Evolutionary conservation across 1,140 invertebrate genomes (phyloP), one percentile per base, ranked within the genome.

Genomic region (Orius insidiosus): DNA sequence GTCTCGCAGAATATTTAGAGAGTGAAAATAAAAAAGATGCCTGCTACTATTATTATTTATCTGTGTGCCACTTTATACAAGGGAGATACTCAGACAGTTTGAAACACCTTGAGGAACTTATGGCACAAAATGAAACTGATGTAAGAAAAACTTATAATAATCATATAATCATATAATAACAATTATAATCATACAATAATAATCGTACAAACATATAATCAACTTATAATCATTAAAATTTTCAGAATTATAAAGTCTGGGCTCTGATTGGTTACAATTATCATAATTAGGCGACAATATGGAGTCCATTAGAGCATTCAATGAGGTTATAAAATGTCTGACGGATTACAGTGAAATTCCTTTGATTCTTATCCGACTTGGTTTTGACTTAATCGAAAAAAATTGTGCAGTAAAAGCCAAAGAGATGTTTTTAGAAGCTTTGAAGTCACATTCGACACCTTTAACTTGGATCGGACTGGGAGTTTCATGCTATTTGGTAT

Each of bases 401-500:
- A 15, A 10, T 37, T 14, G 19, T 24, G 36, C 13, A 1, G 34
- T 14, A n/a, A 38, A 11, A 14, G 15, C 16, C 24, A 47, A 44
- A 19, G 16, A 51, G 24, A 38, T 34, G 11, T 51, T 53, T 34
- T 44, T 48, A 9, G 43, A 52, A 32, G 50, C 52, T 3, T 44
- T 52, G 5, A 18, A 41, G 3, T n/a, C 42, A n/a, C 47, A 46
- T 5, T 48, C 45, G 9, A 55, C 52, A 5, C 56, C 56, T 8
- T 45, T 53, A 13, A 48, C 52, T 34, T 59, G 57, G 57, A 46
- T 55, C 2, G 49, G 51, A 11, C 38, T 53, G 5, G 57, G 55
- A 16, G 53, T 52, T 33, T 34, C 52, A 5, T 52, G 45, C 16
- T 56, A 48, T 40, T 32, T 46, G 19, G 55, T 56, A 46, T n/a